phyloP scores from a whole-genome alignment of 2,888 invertebrate genomes.

The Plutella xylostella region DNA sequence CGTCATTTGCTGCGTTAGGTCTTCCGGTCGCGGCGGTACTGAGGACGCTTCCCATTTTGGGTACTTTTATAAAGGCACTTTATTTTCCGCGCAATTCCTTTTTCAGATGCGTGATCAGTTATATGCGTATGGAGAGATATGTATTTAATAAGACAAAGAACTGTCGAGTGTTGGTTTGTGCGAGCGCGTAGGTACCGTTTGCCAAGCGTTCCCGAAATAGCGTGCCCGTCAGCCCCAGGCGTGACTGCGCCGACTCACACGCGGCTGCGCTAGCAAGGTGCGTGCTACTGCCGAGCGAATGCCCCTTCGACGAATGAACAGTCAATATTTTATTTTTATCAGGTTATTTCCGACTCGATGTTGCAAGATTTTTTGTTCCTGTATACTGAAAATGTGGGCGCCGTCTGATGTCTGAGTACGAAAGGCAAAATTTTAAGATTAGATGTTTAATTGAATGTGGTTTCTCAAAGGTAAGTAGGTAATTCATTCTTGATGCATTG shows the following conservation, averaged over 20 bases:
- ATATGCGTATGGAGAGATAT: no score
- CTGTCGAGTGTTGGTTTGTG: constrained; percentile 42
- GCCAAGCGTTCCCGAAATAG: constrained; percentile 48
- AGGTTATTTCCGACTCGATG: constrained; percentile 35
- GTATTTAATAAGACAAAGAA: constrained; percentile 62
- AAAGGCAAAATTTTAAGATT: no score
- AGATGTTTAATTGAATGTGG: no score
- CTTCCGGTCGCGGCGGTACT: constrained; percentile 37
- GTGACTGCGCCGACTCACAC: constrained; percentile 33
- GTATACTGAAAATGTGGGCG: no score
- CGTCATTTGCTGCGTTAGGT: constrained; percentile 28
- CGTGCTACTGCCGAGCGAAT: constrained; percentile 28
- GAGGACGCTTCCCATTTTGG: constrained; percentile 61
- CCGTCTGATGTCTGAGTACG: no score
- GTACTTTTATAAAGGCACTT: constrained; percentile 54
- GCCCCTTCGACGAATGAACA: constrained; percentile 33
- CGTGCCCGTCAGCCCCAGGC: constrained; percentile 53
- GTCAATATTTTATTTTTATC: constrained; percentile 57
- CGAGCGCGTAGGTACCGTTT: constrained; percentile 26
- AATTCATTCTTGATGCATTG: no score
- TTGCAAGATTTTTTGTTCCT: background rate
- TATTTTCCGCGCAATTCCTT: constrained; percentile 23
- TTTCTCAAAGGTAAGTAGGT: no score
- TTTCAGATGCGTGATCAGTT: constrained; percentile 2
- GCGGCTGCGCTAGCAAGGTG: constrained; percentile 24